These are phyloP conservation scores for Schizotus pectinicornis DNA, from an alignment of 2,888 invertebrate genomes.

Conservation along the genomic window DNA sequence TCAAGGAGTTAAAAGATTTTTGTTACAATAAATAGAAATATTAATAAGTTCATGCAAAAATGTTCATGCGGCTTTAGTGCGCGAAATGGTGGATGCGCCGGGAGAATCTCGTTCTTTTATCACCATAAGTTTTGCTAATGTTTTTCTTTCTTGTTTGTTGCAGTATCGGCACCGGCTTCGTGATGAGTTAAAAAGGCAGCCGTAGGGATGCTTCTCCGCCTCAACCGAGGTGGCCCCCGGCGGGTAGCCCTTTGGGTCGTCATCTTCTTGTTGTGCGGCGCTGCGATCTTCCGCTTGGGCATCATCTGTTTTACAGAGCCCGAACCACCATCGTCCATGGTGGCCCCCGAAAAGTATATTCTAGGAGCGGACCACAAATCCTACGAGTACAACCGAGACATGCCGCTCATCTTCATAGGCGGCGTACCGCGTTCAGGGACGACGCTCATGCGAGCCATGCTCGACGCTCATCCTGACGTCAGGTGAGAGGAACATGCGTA, in stretches of 20 bases:
- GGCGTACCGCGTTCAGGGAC: slow-evolving; percentile 98
- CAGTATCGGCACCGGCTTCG: slow-evolving; percentile 5
- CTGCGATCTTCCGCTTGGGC: slow-evolving; percentile 57
- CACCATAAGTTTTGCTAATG: neutral
- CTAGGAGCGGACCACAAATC: slow-evolving; percentile 68
- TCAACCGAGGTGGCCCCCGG: slow-evolving; percentile 54
- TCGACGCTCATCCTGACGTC: slow-evolving; percentile 97
- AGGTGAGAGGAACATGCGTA: slow-evolving; percentile 61
- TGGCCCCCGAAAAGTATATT: slow-evolving; percentile 65
- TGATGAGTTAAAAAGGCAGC: slow-evolving; percentile 31
- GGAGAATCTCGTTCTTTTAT: too few species aligned
- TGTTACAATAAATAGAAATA: too few species aligned
- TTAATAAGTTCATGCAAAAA: too few species aligned
- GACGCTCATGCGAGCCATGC: slow-evolving; percentile 96
- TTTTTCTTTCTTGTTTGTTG: slow-evolving; percentile 13
- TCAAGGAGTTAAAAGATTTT: too few species aligned
- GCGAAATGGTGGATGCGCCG: too few species aligned
- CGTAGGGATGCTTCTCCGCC: slow-evolving; percentile 53
- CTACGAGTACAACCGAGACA: slow-evolving; percentile 81
- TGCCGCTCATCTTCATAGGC: slow-evolving; percentile 96
- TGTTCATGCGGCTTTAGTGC: too few species aligned
- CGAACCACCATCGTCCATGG: slow-evolving; percentile 41
- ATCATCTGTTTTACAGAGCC: slow-evolving; percentile 53
- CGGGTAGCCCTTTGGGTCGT: slow-evolving; percentile 56
- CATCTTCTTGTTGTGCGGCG: slow-evolving; percentile 53